Conservation (phyloP, 2,113 vertebrate genomes). For the Mus musculus region DNA sequence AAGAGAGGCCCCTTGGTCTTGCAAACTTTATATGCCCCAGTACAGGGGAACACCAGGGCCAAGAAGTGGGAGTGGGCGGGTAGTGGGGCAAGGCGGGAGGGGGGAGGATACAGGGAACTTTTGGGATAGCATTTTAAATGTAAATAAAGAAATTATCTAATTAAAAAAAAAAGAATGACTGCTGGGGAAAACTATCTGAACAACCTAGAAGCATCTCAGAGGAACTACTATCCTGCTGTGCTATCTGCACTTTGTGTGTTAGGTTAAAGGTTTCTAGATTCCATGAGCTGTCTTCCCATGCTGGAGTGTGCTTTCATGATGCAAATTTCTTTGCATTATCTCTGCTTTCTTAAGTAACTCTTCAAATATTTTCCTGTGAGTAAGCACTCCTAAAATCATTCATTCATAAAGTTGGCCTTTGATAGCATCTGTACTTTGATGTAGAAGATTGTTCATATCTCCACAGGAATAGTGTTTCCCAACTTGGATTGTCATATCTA, state of each 20-base stretch:
- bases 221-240: background rate
- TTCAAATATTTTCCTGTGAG: background rate
- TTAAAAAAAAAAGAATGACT: background rate
- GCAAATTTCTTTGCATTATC: background rate
- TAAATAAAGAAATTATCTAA: too few relatives aligned
- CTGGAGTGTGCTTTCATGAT: background rate
- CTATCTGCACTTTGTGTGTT: background rate
- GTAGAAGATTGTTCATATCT: background rate
- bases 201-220: background rate
- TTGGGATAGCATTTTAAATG: too few relatives aligned
- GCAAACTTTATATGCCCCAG: too few relatives aligned
- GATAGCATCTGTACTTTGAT: background rate
- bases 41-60: too few relatives aligned
- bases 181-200: background rate
- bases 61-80: too few relatives aligned
- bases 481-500: background rate
- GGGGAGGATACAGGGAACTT: too few relatives aligned
- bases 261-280: background rate
- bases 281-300: background rate
- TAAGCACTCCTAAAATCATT: background rate
- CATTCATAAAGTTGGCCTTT: background rate
- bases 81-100: too few relatives aligned
- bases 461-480: background rate
- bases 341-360: background rate
- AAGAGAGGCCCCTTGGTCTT: too few relatives aligned